Percentiles rank a stretch among this genome's conserved stretches.
phyloP scores from a whole-genome alignment of 2,113 vertebrate genomes.

The Montifringilla adamsi region DNA sequence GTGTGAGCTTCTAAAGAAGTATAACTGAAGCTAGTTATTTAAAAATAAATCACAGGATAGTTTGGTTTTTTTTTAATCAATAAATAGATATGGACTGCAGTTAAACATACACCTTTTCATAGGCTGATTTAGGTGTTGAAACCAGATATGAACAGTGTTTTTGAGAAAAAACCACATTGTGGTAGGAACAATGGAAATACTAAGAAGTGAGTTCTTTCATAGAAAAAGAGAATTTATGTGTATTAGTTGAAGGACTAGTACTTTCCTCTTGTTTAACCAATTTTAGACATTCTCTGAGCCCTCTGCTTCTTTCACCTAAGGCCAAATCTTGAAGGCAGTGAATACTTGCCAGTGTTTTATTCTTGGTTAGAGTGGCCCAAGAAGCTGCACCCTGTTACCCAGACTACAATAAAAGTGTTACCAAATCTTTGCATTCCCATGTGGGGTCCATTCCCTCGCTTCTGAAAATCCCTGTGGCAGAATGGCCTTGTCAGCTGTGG shows the following conservation, averaged over 20 bases:
- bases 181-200: neutral
- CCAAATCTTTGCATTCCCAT: neutral
- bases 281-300: neutral
- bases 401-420: neutral
- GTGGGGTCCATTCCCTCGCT: neutral
- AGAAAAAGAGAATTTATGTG: neutral
- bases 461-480: neutral
- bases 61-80: neutral
- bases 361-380: neutral
- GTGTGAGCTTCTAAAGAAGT: neutral
- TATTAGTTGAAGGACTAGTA: neutral
- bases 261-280: neutral
- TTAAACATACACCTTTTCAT: neutral
- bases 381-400: neutral
- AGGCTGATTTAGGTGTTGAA: neutral
- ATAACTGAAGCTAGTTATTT: neutral
- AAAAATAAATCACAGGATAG: neutral
- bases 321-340: neutral
- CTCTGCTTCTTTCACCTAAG: neutral
- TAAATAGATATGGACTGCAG: neutral
- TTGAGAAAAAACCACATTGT: neutral
- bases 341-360: neutral
- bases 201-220: neutral
- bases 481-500: neutral
- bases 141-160: neutral